Conservation (phyloP, 2,888 invertebrate genomes). For the Callimorpha dominula region DNA sequence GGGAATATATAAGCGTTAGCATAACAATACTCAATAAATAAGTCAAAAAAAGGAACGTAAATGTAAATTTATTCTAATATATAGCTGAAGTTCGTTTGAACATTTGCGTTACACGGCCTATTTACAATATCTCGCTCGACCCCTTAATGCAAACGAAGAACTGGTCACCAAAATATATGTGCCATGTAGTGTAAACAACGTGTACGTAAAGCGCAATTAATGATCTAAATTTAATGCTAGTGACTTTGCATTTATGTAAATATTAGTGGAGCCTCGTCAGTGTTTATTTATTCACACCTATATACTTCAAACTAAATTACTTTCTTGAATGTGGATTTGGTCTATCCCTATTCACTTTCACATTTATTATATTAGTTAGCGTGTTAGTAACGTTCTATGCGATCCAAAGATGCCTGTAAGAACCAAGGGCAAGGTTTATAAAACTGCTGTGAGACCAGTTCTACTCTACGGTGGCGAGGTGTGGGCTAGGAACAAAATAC, state of each 20-base stretch:
- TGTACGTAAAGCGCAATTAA: not conserved
- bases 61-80: not conserved
- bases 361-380: not conserved
- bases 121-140: not conserved
- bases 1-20: not conserved
- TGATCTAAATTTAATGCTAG: not conserved
- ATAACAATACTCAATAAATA: not conserved
- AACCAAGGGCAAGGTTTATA: too few species aligned
- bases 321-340: too few species aligned
- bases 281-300: too few species aligned
- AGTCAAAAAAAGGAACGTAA: not conserved
- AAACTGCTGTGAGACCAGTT: too few species aligned
- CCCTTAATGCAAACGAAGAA: too few species aligned
- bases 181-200: not conserved
- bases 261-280: too few species aligned
- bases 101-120: not conserved
- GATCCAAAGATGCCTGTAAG: too few species aligned
- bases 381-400: too few species aligned
- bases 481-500: too few species aligned
- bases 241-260: too few species aligned
- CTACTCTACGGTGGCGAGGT: too few species aligned
- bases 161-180: not conserved
- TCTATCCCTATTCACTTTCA: not conserved
- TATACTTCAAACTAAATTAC: too few species aligned
- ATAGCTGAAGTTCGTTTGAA: not conserved